A percentile compares a stretch with the other conserved stretches of the same genome.
Conservation (phyloP, 2,113 vertebrate species). For the Fregetta grallaria region DNA sequence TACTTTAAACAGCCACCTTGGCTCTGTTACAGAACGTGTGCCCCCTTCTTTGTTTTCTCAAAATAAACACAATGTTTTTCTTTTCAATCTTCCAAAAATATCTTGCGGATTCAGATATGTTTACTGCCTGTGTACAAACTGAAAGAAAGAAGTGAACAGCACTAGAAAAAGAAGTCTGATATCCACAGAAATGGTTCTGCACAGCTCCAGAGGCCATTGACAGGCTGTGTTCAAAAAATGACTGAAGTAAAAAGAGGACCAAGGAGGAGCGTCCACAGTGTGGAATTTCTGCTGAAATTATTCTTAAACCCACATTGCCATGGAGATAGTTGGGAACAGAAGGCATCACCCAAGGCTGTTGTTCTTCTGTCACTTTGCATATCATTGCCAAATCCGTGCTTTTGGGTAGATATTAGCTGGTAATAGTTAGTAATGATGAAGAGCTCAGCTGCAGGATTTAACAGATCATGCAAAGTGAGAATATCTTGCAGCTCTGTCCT, state of each 20-base stretch:
- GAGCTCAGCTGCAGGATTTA: background rate
- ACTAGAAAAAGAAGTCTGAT: background rate
- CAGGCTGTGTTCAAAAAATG: background rate
- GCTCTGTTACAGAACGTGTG: background rate
- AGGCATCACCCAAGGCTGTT: background rate
- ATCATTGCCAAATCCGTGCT: background rate
- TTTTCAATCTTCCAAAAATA: background rate
- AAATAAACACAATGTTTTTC: background rate
- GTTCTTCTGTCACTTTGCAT: background rate
- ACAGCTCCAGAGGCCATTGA: background rate
- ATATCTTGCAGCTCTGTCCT: background rate
- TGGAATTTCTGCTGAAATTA: background rate
- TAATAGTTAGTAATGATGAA: background rate
- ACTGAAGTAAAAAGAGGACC: background rate
- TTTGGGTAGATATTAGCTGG: background rate
- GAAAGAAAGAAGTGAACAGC: background rate
- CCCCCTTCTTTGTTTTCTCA: background rate
- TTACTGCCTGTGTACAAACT: background rate
- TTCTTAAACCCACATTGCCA: background rate
- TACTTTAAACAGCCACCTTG: conserved; percentile 3
- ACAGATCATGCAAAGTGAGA: background rate
- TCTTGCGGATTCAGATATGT: background rate
- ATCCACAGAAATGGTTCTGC: background rate
- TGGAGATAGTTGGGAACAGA: background rate
- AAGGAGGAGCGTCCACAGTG: background rate